Evolutionary conservation across 2,888 invertebrate species (phyloP).

Genomic region (Catocala fraxini): DNA sequence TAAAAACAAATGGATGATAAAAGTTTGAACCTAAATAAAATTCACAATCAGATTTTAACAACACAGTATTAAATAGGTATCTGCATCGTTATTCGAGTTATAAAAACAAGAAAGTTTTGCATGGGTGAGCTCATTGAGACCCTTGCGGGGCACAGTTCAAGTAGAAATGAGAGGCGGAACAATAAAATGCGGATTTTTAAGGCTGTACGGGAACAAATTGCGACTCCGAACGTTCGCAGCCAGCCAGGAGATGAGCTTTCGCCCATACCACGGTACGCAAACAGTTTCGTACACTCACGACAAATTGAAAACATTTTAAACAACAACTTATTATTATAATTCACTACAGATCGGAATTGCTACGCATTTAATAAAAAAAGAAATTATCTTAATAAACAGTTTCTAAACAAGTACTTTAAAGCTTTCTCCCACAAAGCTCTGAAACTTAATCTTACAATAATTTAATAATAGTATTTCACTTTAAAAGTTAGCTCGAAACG

Average conservation of each 20-base stretch:
- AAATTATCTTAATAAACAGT: too few relatives aligned
- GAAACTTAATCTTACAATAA: too few relatives aligned
- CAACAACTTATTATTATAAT: too few relatives aligned
- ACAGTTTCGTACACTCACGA: constrained; percentile 5
- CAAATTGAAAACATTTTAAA: not conserved
- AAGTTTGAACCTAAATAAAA: not conserved
- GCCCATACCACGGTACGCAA: constrained; percentile 63
- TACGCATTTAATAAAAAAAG: too few relatives aligned
- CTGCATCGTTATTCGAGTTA: constrained; percentile 26
- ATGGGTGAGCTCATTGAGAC: constrained; percentile 63
- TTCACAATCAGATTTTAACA: constrained; percentile 16
- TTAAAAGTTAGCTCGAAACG: too few relatives aligned
- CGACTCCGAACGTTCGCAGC: constrained; percentile 72
- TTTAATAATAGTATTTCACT: too few relatives aligned
- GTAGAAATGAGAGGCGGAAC: constrained; percentile 78
- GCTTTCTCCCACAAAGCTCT: too few relatives aligned
- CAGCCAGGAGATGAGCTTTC: constrained; percentile 69
- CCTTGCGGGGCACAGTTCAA: constrained; percentile 68
- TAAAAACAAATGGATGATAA: constrained; percentile 1
- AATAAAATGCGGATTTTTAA: constrained; percentile 86
- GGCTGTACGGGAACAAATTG: constrained; percentile 83
- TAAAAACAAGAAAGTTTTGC: constrained; percentile 52
- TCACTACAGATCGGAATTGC: too few relatives aligned
- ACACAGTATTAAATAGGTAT: constrained; percentile 16
- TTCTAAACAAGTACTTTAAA: too few relatives aligned